Evolutionary conservation across 64 coral and sea anemone genomes (phyloP).

Genomic region (Montipora sp.): DNA sequence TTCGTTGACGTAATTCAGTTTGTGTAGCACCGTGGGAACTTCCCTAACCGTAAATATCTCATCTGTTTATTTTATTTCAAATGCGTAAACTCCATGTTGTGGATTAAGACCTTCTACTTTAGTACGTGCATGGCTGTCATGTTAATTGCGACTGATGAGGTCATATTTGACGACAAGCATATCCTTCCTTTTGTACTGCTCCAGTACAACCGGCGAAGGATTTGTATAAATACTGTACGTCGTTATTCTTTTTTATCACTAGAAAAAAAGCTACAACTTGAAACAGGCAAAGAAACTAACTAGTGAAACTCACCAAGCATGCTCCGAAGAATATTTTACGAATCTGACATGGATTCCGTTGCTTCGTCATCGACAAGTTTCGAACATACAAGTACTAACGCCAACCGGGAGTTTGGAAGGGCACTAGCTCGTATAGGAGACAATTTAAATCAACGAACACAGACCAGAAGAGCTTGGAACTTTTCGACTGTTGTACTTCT

Average conservation of each 20-base stretch:
- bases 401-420: neutral
- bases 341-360: neutral
- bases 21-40: neutral
- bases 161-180: neutral
- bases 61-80: slow-evolving; percentile 6
- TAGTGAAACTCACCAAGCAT: neutral
- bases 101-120: neutral
- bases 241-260: neutral
- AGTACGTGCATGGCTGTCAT: neutral
- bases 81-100: neutral
- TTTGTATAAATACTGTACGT: neutral
- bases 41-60: neutral
- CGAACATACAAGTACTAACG: neutral
- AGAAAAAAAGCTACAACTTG: neutral
- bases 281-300: neutral
- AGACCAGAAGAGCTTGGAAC: neutral
- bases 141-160: neutral
- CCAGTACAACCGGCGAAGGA: neutral
- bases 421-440: slow-evolving; percentile 31
- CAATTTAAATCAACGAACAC: slow-evolving; percentile 28
- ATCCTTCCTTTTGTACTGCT: neutral
- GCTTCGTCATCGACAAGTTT: neutral
- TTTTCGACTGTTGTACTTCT: neutral
- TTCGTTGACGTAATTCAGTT: neutral
- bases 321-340: neutral